Base-by-base conservation (phyloP, 2,888 invertebrate species). In the Dasysyrphus albostriatus region DNA sequence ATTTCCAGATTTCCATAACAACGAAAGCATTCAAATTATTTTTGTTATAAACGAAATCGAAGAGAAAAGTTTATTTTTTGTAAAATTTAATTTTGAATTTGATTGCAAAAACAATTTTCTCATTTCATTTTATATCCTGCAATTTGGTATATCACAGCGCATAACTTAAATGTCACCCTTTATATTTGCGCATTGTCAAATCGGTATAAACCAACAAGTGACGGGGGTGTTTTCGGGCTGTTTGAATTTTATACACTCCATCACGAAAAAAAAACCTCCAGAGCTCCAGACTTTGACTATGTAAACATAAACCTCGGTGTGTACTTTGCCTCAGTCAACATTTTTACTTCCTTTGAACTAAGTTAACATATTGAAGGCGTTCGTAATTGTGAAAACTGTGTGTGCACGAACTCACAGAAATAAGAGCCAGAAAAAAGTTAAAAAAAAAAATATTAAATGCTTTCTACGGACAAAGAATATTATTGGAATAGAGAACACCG, bases 301-400 rank as follows among this genome's bases (percentile, higher is more conserved):
- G 67, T 14, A 67, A 67, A 49, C 34, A 14, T 34, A 10, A 16
- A 34, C 14, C 14, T 67, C 19, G 9, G 34, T 67, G 9, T 67
- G 34, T 67, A 37, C 34, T 10, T 47, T 24, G 16, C 44, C 75
- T 61, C 54, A 74, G 69, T 75, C 75, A 81, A 81, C 73, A 73
- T 39, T 73, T 63, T 34, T 29, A 29, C 44, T 69, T 81, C 75
- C 61, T 34, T 70, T 70, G 51, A 49, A 73, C 67, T 47, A 44
- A 67, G 34, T 49, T 79, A 44, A 56, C 44, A 67, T 42, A 69
- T 54, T 75, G 34, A 51, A 67, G 67, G 67, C 67, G 59, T 61
- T 59, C 61, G 34, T 69, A 67, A 67, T 47, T 63, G 56, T 49
- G 16, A 49, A 24, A 24, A 49, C 12, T 42, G 29, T 63, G 42